These are phyloP conservation scores for Zapus hudsonius DNA, from an alignment of 2,113 vertebrate species.

Conservation along the genomic window DNA sequence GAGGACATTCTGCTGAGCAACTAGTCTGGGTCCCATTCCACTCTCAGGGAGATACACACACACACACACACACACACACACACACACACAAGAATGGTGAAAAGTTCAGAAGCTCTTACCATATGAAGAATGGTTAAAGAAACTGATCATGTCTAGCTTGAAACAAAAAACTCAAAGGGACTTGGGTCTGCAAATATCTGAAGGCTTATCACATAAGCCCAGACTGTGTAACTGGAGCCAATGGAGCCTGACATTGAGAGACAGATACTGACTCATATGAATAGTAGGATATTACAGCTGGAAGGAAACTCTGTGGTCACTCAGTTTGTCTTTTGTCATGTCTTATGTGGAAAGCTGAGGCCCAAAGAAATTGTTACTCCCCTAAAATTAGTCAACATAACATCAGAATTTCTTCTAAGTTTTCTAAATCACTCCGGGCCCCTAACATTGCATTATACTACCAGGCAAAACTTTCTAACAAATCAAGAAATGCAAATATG, in stretches of 20 bases:
- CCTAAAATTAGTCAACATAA: neutral
- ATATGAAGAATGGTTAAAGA: neutral
- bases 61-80: too few species aligned
- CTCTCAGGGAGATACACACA: neutral
- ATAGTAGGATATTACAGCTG: neutral
- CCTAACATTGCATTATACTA: neutral
- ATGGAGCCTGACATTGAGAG: neutral
- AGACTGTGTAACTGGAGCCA: neutral
- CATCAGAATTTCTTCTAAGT: neutral
- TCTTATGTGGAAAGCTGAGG: conserved; percentile 17
- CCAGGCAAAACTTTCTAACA: conserved; percentile 12
- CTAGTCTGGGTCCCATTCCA: neutral
- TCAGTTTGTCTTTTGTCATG: conserved; percentile 38
- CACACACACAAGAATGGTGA: too few species aligned
- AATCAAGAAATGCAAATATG: neutral
- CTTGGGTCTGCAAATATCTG: neutral
- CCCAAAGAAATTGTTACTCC: neutral
- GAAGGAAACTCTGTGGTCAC: conserved; percentile 39
- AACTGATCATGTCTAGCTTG: neutral
- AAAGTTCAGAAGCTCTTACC: neutral
- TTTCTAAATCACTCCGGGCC: neutral
- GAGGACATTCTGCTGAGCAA: accelerated
- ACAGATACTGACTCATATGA: neutral
- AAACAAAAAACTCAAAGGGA: neutral
- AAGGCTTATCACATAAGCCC: neutral